Evolutionary conservation across 2,888 invertebrate species (phyloP).

Genomic region (Penaeus monodon): DNA sequence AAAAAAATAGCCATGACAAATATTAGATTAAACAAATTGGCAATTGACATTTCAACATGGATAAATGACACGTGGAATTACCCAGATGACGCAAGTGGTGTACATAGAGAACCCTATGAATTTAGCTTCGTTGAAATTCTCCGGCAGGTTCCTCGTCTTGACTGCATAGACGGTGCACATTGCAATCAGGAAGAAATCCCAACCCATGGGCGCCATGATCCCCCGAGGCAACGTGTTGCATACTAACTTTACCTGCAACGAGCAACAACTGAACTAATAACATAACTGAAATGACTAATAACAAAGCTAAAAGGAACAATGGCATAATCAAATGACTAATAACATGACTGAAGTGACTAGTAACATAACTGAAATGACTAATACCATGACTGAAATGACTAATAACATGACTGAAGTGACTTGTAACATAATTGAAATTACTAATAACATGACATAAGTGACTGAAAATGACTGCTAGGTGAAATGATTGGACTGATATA

Average conservation of each 20-base stretch:
- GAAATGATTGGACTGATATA: too few species aligned
- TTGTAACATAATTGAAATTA: too few species aligned
- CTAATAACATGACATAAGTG: too few species aligned
- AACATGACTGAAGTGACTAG: too few species aligned
- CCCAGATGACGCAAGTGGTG: slow-evolving; percentile 65
- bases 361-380: too few species aligned
- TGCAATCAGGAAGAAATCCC: slow-evolving; percentile 73
- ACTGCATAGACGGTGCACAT: slow-evolving; percentile 84
- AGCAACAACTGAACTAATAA: not conserved
- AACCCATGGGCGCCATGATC: slow-evolving; percentile 75
- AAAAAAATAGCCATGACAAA: too few species aligned
- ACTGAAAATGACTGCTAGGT: too few species aligned
- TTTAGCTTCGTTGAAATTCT: slow-evolving; percentile 81
- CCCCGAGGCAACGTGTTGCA: slow-evolving; percentile 68
- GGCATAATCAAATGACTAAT: too few species aligned
- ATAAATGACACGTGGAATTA: not conserved
- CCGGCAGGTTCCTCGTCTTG: slow-evolving; percentile 83
- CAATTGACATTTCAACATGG: not conserved
- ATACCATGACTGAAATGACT: too few species aligned
- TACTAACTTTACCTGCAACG: slow-evolving; percentile 67
- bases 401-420: too few species aligned
- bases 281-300: too few species aligned
- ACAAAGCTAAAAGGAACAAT: too few species aligned
- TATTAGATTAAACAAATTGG: slow-evolving; percentile 75
- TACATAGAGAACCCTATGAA: slow-evolving; percentile 65